These are phyloP conservation scores for Pteronura brasiliensis DNA, from an alignment of 2,113 vertebrate genomes.

Conservation along the genomic window DNA sequence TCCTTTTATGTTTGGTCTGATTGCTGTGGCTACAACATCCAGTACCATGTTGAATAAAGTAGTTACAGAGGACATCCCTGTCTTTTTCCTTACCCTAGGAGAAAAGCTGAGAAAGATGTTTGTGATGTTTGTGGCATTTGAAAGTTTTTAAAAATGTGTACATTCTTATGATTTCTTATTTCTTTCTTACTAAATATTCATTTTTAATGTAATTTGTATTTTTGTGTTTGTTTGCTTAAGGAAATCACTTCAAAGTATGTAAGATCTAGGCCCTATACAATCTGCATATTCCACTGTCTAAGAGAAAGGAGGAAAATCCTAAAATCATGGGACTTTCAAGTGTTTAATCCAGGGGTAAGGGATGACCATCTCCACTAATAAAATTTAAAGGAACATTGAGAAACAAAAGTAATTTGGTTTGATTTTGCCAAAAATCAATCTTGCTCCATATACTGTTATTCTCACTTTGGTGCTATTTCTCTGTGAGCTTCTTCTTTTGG, in stretches of 20 bases:
- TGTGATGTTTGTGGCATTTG: not conserved
- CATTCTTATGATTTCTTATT: not conserved
- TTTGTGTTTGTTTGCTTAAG: not conserved
- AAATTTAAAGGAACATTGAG: not conserved
- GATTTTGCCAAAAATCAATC: not conserved
- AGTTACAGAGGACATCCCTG: not conserved
- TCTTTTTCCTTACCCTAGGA: not conserved
- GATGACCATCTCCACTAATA: not conserved
- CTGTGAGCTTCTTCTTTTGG: not conserved
- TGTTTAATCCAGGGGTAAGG: not conserved
- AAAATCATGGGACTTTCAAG: not conserved
- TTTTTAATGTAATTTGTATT: not conserved
- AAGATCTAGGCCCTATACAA: not conserved
- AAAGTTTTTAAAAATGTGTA: not conserved
- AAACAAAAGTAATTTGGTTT: not conserved
- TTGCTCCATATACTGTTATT: not conserved
- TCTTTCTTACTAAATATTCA: not conserved
- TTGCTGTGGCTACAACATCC: not conserved
- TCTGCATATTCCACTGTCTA: not conserved
- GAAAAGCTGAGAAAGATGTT: not conserved
- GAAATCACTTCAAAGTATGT: not conserved
- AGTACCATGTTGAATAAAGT: not conserved
- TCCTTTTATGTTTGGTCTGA: not conserved
- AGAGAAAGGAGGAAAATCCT: not conserved
- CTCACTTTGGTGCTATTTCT: not conserved